Evolutionary conservation across 2,797 vertebrate genomes (phyloP), one percentile per base, ranked within the genome.

Genomic region (Amazona finschi): DNA sequence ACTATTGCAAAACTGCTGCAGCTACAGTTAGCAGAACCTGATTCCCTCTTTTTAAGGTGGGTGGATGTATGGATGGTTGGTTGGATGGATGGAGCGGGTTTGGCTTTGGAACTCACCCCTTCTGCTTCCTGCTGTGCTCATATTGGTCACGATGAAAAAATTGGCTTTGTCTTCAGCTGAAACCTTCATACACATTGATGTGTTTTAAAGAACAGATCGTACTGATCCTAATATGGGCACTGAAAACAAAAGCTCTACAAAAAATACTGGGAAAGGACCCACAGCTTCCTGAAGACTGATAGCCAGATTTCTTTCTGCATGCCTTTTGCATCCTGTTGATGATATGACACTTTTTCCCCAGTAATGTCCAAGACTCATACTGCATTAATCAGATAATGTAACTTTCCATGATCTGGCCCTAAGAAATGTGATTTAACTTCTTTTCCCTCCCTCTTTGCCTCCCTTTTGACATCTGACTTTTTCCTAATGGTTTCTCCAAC

Each of bases 11-110:
- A 97, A 94, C 87, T 94, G 95, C 95, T 94, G 94, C 96, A 96
- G 94, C 94, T 96, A 96, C 95, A 94, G 96, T 97, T 95, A 97
- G 95, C 95, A 97, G 96, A 95, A 94, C 75, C 78, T n/a, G 76
- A 88, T 49, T 91, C 76, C 82, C 73, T 92, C 62, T 92, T 69
- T 85, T 84, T n/a, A 22, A 87, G 93, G 90, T 89, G 94, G 85
- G 65, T 90, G 18, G 57, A 74, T 92, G 90, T 67, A 30, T 89
- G 73, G 46, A 49, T 38, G 72, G 73, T 36, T 72, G 85, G 62
- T 76, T 9, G 47, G 71, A 75, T 10, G 22, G 80, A 70, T 21
- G 11, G 80, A 82, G 39, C 1, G 0, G 39, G 46, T 95, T 87
- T 96, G 93, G 81, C 84, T 96, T 95, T 94, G 92, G 72, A 96